Evolutionary conservation across 2,888 invertebrate genomes (phyloP), one percentile per base, ranked within the genome.

Genomic region (Drosophila monieri): DNA sequence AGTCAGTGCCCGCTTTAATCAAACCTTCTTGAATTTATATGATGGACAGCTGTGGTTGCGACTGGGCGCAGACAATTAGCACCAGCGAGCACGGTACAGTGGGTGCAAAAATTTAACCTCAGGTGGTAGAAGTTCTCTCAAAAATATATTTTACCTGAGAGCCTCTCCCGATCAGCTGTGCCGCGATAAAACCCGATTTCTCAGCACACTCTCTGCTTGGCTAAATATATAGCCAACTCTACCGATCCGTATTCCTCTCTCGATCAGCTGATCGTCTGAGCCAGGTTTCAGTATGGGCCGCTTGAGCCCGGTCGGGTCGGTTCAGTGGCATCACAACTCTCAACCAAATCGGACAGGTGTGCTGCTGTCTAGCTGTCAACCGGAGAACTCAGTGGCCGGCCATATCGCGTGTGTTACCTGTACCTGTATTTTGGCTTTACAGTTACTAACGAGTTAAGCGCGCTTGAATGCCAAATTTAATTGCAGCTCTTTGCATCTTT

Each of bases 401-500:
- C 8, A 6, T 18, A 43, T 48, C 71, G 52, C 48, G 43, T 64
- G 62, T 15, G 43, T 32, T 70, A 48, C 35, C 71, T 52, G 51
- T 69, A 52, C 14, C 51, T 41, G 66, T 64, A 44, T 21, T 56
- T 62, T 52, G 69, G 58, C 59, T 72, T 80, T 74, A 87, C 87
- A 78, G 87, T 85, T 78, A 67, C 76, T 55, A 78, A 65, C 79
- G 37, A 53, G 80, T 53, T 69, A 67, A 85, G 69, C 69, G 80
- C 77, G 85, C 87, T 88, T 88, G 88, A 88, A 88, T 88, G 87
- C 88, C 87, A 88, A 88, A 81, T 85, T 77, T 85, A 88, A 88
- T 85, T 77, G 74, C 67, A 61, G 60, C 46, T 52, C 59, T 64
- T 71, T 56, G 59, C 61, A 72, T 71, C 59, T 30, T 60, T 32